Conservation (phyloP, 2,797 vertebrate genomes). For the Microctenopoma steveboyesi region DNA sequence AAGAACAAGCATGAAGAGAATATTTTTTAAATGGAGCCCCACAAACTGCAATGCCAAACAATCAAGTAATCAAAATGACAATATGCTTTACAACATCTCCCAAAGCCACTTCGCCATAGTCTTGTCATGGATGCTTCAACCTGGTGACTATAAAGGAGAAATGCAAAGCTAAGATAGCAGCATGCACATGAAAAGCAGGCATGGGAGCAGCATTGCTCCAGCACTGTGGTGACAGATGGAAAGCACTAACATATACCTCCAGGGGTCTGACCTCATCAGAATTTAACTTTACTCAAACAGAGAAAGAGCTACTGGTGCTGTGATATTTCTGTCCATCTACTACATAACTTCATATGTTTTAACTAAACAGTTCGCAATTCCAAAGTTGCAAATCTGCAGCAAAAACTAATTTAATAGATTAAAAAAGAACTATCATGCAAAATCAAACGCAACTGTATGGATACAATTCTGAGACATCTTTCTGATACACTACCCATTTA, state of each 20-base stretch:
- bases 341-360: not conserved
- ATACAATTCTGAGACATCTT: not conserved
- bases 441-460: not conserved
- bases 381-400: not conserved
- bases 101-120: constrained; percentile 26
- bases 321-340: constrained; percentile 24
- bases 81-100: constrained; percentile 7
- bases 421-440: not conserved
- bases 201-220: constrained; percentile 46
- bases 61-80: constrained; percentile 1
- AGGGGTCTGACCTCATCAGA: constrained; percentile 70
- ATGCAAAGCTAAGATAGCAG: constrained; percentile 40
- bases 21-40: too few relatives aligned
- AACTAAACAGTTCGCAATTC: not conserved
- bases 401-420: not conserved
- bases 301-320: constrained; percentile 37
- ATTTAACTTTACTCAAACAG: constrained; percentile 60
- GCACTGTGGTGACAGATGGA: constrained; percentile 69
- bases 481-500: constrained; percentile 7
- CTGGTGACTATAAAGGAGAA: constrained; percentile 23
- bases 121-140: constrained; percentile 22
- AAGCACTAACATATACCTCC: constrained; percentile 56
- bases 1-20: too few relatives aligned
- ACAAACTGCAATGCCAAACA: not conserved
- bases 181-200: constrained; percentile 49